Evolutionary conservation across 2,797 vertebrate genomes (phyloP), one percentile per base, ranked within the genome.

Genomic region (Acestrorhynchus altus): DNA sequence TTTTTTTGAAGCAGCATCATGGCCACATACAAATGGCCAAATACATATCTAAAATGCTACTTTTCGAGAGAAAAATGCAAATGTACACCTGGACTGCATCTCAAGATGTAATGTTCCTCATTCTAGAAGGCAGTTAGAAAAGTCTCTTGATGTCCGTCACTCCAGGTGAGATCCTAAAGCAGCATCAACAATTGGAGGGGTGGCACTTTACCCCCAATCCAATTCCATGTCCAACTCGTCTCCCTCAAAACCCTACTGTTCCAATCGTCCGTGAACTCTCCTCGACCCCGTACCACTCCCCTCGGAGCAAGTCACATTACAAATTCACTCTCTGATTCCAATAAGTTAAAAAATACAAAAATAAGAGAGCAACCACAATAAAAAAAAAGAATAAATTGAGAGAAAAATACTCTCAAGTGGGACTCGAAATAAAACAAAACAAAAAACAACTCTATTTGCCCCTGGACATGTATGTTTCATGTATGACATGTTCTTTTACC

Each of bases 341-440:
- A 96, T 95, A 96, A 97, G 94, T 95, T 93, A 96, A 94, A 94
- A 90, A 90, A 90, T 90, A 92, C 79, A 92, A 92, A 92, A 93
- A 92, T 84, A 91, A 86, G 87, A 88, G 91, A 88, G 89, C 91
- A 92, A 92, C 90, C 84, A 87, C 89, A 91, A 77, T 54, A 44
- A 61, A 67, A 72, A 79, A 79, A 85, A 84, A 86, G 86, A 88
- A 79, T 81, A 74, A 59, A 66, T 5, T 42, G 84, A 84, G 78
- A 87, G 65, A 89, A 87, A 87, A 80, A 89, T 83, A 87, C 88
- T 87, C 90, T 89, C 78, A 87, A 81, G 84, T 86, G 89, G 28
- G 86, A 90, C 88, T 88, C 93, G 91, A 92, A 92, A 88, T 83
- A 84, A 74, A 77, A 35, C 31, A 35, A 35, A 2, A 35, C 2